Evolutionary conservation across 2,888 invertebrate species (phyloP), one percentile per base, ranked within the genome.

Genomic region (Rhopalosiphum nymphaeae): DNA sequence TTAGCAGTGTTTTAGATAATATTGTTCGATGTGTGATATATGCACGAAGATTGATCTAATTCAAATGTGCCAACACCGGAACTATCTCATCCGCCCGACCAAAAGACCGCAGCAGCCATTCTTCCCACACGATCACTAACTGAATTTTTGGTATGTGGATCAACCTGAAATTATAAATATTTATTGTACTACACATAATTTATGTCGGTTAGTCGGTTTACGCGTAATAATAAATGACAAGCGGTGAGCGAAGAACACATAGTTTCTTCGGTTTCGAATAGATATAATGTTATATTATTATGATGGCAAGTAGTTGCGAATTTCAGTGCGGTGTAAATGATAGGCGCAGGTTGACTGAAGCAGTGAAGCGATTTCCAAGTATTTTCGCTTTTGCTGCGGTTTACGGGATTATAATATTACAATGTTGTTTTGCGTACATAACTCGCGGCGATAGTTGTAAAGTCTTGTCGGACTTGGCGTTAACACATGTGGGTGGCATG

Each of bases 351-450:
- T 36, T 36, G 78, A 36, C 21, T 36, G 21, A 36, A 78, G 36
- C 21, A 36, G 36, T 21, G 78, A 78, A 78, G 36, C 78, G 36
- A 78, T 36, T 78, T 78, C 21, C 36, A 44, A 85, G 44, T 85
- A 44, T 85, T 84, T 85, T 13, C 44, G 29, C 44, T 85, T 44
- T 36, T 26, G 85, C 29, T 85, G 85, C 44, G 85, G 44, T 44
- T 85, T 85, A 44, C 44, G 42, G 85, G 85, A 42, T 85, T 85
- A 85, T 85, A 44, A 29, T 42, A 85, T 85, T 85, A 85, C 85
- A 29, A 44, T 85, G 29, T 44, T 85, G 29, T 85, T 85, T 44
- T 5, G 85, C 13, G 85, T 25, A 85, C 26, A 85, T 85, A 44
- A 85, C 44, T 85, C 85, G 85, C 42, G 44, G 85, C 44, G 44